Conservation (phyloP, 2,797 vertebrate species). For the Enteromius paludinosus region DNA sequence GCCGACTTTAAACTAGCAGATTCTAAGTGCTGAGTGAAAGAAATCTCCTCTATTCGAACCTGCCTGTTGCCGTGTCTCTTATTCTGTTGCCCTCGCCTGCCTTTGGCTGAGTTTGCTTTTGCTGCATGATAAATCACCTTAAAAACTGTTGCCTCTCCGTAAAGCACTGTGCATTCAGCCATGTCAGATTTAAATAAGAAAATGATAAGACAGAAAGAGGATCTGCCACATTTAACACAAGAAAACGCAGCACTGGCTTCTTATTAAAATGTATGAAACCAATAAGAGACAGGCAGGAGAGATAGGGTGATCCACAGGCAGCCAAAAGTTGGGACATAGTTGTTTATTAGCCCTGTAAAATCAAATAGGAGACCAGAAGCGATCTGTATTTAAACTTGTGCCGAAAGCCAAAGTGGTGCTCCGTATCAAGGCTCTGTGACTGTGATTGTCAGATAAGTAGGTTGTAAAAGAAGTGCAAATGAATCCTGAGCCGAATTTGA, state of each 20-base stretch:
- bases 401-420: neutral
- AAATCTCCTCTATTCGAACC: conserved; percentile 13
- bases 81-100: conserved; percentile 42
- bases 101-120: conserved; percentile 46
- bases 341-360: conserved; percentile 13
- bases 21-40: neutral
- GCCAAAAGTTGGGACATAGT: neutral
- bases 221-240: conserved; percentile 52
- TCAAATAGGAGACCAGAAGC: conserved; percentile 1
- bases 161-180: conserved; percentile 42
- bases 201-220: conserved; percentile 46
- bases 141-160: conserved; percentile 36
- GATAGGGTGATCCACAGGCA: neutral
- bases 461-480: conserved; percentile 3
- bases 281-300: conserved; percentile 17
- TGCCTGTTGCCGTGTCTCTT: conserved; percentile 15
- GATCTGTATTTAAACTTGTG: conserved; percentile 11
- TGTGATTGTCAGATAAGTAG: neutral
- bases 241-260: conserved; percentile 19
- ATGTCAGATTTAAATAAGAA: conserved; percentile 54
- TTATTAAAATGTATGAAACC: conserved; percentile 55
- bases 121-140: conserved; percentile 52
- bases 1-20: neutral
- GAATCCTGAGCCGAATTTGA: neutral
- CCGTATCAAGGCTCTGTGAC: neutral